A percentile compares a stretch with the other conserved stretches of the same genome.
Evolutionary conservation across 2,888 invertebrate genomes (phyloP).

Genomic region (Coleophora flavipennella): DNA sequence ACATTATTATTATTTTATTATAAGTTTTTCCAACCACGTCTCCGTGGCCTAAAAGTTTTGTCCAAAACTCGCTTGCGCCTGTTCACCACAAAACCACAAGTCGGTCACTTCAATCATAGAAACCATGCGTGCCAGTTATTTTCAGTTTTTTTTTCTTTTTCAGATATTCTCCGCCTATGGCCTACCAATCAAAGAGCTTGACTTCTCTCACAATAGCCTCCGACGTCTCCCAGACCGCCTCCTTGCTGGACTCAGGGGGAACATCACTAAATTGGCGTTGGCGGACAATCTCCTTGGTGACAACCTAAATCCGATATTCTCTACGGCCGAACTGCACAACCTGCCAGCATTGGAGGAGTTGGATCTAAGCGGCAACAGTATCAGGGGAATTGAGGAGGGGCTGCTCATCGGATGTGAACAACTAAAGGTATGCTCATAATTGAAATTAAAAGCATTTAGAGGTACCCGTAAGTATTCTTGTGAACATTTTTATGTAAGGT

Average conservation of each 20-base stretch:
- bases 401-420: conserved; percentile 86
- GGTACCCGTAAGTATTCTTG: too few species aligned
- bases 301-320: conserved; percentile 91
- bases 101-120: too few species aligned
- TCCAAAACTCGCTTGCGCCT: too few species aligned
- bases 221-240: conserved; percentile 84
- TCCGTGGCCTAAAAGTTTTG: too few species aligned
- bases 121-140: too few species aligned
- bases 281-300: conserved; percentile 90
- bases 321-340: conserved; percentile 86
- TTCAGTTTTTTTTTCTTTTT: conserved; percentile 19
- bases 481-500: too few species aligned
- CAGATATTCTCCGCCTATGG: conserved; percentile 80
- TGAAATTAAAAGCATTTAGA: too few species aligned
- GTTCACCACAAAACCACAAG: too few species aligned
- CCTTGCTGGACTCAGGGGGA: conserved; percentile 76
- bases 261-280: conserved; percentile 79
- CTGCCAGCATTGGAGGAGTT: conserved; percentile 80
- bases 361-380: conserved; percentile 85
- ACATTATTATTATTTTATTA: too few species aligned
- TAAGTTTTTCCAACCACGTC: too few species aligned
- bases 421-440: conserved; percentile 70
- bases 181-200: conserved; percentile 81
- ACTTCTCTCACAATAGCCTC: conserved; percentile 87
- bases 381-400: conserved; percentile 88